Evolutionary conservation across 2,797 vertebrate species (phyloP).

Genomic region (Sylvia borin): DNA sequence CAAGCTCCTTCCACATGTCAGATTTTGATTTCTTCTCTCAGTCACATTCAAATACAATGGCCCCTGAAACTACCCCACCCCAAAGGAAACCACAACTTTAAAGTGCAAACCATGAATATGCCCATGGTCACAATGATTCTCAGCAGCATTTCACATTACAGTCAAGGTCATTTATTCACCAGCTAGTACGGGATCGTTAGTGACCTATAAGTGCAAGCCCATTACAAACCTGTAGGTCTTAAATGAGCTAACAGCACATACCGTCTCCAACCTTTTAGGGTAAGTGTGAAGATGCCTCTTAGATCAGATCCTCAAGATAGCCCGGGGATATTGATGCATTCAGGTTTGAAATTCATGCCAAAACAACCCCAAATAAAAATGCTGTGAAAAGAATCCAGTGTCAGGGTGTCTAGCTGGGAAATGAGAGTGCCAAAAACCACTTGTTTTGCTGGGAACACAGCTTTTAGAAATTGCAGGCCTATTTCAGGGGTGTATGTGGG

Average conservation of each 20-base stretch:
- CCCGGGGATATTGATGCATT: slow-evolving; percentile 13
- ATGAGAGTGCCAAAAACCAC: not conserved
- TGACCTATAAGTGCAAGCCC: slow-evolving; percentile 13
- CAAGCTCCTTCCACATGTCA: not conserved
- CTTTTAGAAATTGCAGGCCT: not conserved
- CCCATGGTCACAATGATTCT: not conserved
- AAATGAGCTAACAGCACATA: slow-evolving; percentile 45
- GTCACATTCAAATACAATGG: not conserved
- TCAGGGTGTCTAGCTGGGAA: not conserved
- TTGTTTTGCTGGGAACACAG: not conserved
- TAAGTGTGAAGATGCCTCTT: slow-evolving; percentile 56
- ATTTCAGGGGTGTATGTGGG: not conserved
- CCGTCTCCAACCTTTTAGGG: slow-evolving; percentile 40
- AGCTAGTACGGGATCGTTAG: slow-evolving; percentile 1
- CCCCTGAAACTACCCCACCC: not conserved
- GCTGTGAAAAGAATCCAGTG: not conserved
- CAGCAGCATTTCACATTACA: slow-evolving; percentile 4
- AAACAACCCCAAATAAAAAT: slow-evolving; percentile 29
- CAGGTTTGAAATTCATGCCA: slow-evolving; percentile 31
- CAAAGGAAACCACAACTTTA: not conserved
- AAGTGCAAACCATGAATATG: not conserved
- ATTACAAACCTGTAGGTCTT: slow-evolving; percentile 43
- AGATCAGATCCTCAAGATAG: slow-evolving; percentile 68
- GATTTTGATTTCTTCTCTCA: not conserved
- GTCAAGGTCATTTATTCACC: slow-evolving; percentile 31